These are phyloP conservation scores for Thereuonema tuberculata DNA, from an alignment of 1,140 invertebrate genomes.

Conservation along the genomic window DNA sequence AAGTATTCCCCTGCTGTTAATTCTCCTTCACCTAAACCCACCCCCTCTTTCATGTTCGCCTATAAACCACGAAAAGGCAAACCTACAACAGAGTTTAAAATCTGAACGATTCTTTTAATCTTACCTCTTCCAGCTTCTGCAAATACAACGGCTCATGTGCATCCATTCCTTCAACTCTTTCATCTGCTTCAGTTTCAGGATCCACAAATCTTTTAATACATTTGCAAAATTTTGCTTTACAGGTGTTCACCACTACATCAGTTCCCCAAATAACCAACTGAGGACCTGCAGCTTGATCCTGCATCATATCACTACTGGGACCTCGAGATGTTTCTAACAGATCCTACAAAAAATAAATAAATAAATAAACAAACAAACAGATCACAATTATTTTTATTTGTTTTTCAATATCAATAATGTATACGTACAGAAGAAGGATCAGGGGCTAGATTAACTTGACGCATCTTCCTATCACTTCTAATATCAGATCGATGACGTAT, in stretches of 20 bases:
- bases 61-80: too few relatives aligned
- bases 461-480: slow-evolving; percentile 54
- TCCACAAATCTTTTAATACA: slow-evolving; percentile 73
- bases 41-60: too few relatives aligned
- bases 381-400: too few relatives aligned
- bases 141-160: slow-evolving; percentile 71
- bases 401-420: too few relatives aligned
- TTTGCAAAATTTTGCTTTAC: slow-evolving; percentile 76
- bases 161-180: slow-evolving; percentile 52
- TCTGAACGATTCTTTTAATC: too few relatives aligned
- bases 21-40: too few relatives aligned
- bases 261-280: slow-evolving; percentile 98
- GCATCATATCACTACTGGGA: too few relatives aligned
- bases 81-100: too few relatives aligned
- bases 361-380: too few relatives aligned
- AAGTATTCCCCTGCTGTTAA: too few relatives aligned
- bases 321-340: too few relatives aligned
- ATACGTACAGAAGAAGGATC: slow-evolving; percentile 29
- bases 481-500: slow-evolving; percentile 71
- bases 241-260: slow-evolving; percentile 76
- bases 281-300: slow-evolving; percentile 40
- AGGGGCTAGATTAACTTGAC: slow-evolving; percentile 51
- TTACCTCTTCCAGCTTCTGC: slow-evolving; percentile 75
- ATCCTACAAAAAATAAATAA: too few relatives aligned
- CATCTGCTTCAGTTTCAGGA: slow-evolving; percentile 60